Evolutionary conservation across 2,888 invertebrate species (phyloP).

Genomic region (Philhelius pedissequus): DNA sequence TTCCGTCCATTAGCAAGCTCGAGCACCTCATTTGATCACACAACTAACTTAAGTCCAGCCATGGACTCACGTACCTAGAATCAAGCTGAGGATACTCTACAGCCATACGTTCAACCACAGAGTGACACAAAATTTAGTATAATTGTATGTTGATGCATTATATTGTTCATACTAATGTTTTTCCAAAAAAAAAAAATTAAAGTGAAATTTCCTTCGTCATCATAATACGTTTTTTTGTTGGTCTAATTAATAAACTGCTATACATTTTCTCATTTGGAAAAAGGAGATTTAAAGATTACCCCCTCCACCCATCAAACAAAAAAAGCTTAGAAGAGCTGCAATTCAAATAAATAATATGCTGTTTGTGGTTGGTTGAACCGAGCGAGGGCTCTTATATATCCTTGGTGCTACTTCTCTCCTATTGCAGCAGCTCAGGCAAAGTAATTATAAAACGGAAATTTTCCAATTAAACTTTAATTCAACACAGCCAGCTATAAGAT

Average conservation of each 20-base stretch:
- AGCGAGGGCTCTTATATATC: not conserved
- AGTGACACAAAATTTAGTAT: too few species aligned
- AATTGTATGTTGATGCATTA: too few species aligned
- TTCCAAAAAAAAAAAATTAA: not conserved
- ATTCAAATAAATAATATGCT: constrained; percentile 10
- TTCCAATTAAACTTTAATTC: constrained; percentile 76
- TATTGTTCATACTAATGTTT: not conserved
- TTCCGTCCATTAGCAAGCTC: too few species aligned
- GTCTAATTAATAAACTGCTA: not conserved
- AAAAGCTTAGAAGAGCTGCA: constrained; percentile 23
- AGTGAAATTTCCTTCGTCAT: not conserved
- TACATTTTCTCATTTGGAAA: not conserved
- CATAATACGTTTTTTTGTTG: not conserved
- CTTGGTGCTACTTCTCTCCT: not conserved
- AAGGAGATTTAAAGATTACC: not conserved
- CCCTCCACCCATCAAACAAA: not conserved
- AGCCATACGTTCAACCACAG: too few species aligned
- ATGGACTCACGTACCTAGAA: too few species aligned
- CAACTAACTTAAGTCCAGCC: too few species aligned
- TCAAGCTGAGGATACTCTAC: too few species aligned
- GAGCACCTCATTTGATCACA: too few species aligned
- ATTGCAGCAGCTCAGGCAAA: constrained; percentile 34
- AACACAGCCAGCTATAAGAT: constrained; percentile 70
- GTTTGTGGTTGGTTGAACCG: not conserved
- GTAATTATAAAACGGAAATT: constrained; percentile 71